Percentiles rank a stretch among this genome's conserved stretches.
These are phyloP conservation scores for Diadegma fenestrale DNA, from an alignment of 2,888 invertebrate species.

Conservation along the genomic window DNA sequence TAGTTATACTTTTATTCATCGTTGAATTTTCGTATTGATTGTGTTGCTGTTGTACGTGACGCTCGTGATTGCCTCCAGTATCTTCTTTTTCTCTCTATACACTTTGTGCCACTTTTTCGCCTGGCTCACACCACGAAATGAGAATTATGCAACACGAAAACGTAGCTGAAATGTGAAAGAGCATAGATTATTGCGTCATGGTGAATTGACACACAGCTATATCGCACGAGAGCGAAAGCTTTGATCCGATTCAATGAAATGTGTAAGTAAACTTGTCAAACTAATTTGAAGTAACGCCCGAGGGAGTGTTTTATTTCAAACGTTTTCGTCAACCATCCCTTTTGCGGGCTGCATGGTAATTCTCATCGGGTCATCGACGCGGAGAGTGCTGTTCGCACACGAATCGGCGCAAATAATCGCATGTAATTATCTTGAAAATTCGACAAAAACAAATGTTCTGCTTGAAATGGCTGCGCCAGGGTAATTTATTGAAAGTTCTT, in stretches of 20 bases:
- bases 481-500: not conserved
- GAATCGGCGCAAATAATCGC: not conserved
- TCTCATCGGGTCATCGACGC: not conserved
- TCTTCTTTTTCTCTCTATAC: not conserved
- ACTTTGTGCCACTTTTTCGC: not conserved
- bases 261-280: not conserved
- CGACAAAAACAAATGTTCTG: not conserved
- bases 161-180: slow-evolving; percentile 21
- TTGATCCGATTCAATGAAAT: slow-evolving; percentile 30
- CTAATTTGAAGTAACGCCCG: not conserved
- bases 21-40: slow-evolving; percentile 23
- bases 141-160: slow-evolving; percentile 38
- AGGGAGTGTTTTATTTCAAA: not conserved
- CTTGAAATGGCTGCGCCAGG: not conserved
- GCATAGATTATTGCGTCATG: slow-evolving; percentile 33
- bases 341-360: not conserved
- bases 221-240: too few relatives aligned
- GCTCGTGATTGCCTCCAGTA: slow-evolving; percentile 44
- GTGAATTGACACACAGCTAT: not conserved
- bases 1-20: not conserved
- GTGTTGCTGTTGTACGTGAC: slow-evolving; percentile 38
- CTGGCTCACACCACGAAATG: slow-evolving; percentile 8
- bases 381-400: not conserved
- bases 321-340: not conserved
- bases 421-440: not conserved